Percentiles rank a stretch among this genome's conserved stretches.
Conservation (phyloP, 1,140 invertebrate genomes). For the Drosophila sechellia region DNA sequence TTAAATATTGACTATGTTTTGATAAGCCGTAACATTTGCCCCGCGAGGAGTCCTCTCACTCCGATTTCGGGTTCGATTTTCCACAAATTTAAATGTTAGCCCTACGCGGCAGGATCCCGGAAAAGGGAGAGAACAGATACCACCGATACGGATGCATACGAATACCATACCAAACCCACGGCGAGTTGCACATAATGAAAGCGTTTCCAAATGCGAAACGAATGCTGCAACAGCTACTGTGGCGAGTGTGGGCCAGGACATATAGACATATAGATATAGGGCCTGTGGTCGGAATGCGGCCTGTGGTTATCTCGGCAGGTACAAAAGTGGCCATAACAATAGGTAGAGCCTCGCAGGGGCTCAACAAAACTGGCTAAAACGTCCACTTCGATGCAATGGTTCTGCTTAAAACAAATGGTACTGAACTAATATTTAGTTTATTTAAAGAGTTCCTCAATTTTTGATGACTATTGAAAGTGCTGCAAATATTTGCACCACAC, state of each 20-base stretch:
- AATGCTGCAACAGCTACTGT: conserved; percentile 78
- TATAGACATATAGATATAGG: conserved; percentile 38
- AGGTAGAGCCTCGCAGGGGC: background rate
- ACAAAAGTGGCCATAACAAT: conserved; percentile 17
- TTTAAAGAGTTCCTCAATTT: too few relatives aligned
- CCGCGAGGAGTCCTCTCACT: conserved; percentile 42
- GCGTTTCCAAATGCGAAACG: conserved; percentile 84
- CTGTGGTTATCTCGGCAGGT: conserved; percentile 40
- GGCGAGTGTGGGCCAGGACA: conserved; percentile 49
- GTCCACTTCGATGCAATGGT: too few relatives aligned
- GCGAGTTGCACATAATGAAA: conserved; percentile 66
- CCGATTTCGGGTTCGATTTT: conserved; percentile 51
- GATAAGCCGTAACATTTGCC: conserved; percentile 73
- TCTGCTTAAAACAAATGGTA: too few relatives aligned
- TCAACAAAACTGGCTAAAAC: background rate
- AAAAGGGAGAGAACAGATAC: conserved; percentile 1
- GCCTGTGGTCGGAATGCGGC: conserved; percentile 34
- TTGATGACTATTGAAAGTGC: too few relatives aligned
- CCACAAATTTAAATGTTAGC: conserved; percentile 65
- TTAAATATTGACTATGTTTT: conserved; percentile 83
- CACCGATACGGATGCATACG: background rate
- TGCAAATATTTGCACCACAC: too few relatives aligned
- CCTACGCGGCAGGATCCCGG: conserved; percentile 59
- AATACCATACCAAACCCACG: conserved; percentile 15
- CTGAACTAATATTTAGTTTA: background rate